Evolutionary conservation across 2,888 invertebrate species (phyloP), one percentile per base, ranked within the genome.

Genomic region (Spilosoma lubricipeda): DNA sequence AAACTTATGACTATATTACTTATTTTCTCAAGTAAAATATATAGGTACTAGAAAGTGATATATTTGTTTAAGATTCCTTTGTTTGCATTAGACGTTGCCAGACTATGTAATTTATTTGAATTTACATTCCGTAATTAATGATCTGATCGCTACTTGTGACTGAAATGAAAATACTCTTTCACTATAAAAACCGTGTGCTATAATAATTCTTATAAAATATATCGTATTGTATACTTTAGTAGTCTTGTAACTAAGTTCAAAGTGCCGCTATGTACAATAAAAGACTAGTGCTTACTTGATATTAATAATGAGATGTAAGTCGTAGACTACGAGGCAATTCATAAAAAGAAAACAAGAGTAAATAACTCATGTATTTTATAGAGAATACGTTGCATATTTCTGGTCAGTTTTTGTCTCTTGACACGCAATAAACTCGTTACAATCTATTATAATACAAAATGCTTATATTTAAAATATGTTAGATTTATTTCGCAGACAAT

Each of bases 351-450:
- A 27, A 63, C 15, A 59, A 27, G 63, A 63, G 18, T 1, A 15
- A 56, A 63, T 23, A 23, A 33, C 33, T 30, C 67, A 11, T 20
- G 20, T 20, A 33, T 48, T 48, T 48, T 45, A 13, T 48, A 67
- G 1, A 30, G 30, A 42, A 67, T 9, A 30, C 45, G 2, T 2
- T 59, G 30, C 2, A 67, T 48, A 30, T 67, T 67, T 23, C 23
- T 13, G 30, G 45, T 48, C 48, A 67, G 11, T 48, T 67, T 67
- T 48, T 70, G 33, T 27, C 27, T 59, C 20, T 30, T 30, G 64
- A 70, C 71, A 71, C 71, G 65, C 71, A 39, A 71, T 52, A 71
- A 71, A 56, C n/a, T 39, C 56, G 39, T 71, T 52, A 71, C 20
- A 11, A 15, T 27, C 9, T 39, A 59, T 59, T 70, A 59, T 27